These are phyloP conservation scores for Characodon lateralis DNA, from an alignment of 2,797 vertebrate genomes.

Conservation along the genomic window DNA sequence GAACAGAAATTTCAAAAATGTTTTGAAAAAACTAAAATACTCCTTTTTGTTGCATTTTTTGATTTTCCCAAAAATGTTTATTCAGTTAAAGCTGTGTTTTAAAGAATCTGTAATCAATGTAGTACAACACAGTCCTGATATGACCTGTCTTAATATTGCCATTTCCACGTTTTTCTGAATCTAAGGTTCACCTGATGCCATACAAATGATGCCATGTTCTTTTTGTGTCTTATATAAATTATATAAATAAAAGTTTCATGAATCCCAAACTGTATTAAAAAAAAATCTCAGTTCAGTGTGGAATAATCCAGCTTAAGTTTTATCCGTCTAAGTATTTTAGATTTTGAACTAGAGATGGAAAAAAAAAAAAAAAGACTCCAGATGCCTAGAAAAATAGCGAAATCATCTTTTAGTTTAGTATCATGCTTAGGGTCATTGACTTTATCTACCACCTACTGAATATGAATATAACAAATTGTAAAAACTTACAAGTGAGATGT, in stretches of 20 bases:
- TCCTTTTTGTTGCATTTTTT: too few species aligned
- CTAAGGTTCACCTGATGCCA: background rate
- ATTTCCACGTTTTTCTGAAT: background rate
- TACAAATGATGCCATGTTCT: too few species aligned
- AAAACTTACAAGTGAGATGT: background rate
- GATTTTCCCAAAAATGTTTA: background rate
- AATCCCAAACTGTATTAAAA: background rate
- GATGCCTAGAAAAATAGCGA: background rate
- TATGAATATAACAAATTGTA: background rate
- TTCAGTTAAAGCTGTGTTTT: background rate
- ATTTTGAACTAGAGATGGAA: background rate
- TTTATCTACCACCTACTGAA: background rate
- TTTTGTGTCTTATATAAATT: too few species aligned
- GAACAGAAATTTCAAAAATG: too few species aligned
- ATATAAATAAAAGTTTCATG: background rate
- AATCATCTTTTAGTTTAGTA: background rate
- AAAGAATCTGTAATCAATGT: background rate
- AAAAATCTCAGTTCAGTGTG: background rate
- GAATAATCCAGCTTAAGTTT: background rate
- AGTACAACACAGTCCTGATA: background rate
- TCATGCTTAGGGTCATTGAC: background rate
- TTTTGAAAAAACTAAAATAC: too few species aligned
- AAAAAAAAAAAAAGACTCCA: background rate
- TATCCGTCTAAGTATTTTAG: background rate
- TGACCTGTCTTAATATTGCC: background rate